These are phyloP conservation scores for Spongia lamella DNA, from an alignment of 37 sponge, comb jelly and placozoan genomes.

Conservation along the genomic window DNA sequence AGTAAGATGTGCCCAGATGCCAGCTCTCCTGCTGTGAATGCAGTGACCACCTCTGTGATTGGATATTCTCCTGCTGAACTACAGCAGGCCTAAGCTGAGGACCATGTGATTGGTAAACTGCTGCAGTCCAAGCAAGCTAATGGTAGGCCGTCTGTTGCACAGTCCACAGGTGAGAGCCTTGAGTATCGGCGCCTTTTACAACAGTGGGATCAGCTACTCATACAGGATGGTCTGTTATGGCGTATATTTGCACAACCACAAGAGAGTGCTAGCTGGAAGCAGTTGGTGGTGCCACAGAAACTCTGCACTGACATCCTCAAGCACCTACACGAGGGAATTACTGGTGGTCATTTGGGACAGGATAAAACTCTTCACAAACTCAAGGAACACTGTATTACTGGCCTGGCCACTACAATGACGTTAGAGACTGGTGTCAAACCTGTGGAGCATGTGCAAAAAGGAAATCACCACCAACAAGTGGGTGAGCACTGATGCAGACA, in stretches of 20 bases:
- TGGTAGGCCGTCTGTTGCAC: too few relatives aligned
- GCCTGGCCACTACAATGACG: too few relatives aligned
- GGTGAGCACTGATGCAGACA: background rate
- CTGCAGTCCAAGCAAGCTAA: background rate
- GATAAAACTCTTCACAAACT: background rate
- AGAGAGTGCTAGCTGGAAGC: too few relatives aligned
- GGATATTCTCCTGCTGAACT: background rate
- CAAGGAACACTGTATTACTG: background rate
- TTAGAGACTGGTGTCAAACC: background rate
- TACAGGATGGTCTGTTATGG: too few relatives aligned
- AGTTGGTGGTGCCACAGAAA: too few relatives aligned
- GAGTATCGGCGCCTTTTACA: too few relatives aligned
- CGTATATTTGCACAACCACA: too few relatives aligned
- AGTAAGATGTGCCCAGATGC: too few relatives aligned
- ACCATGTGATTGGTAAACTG: background rate
- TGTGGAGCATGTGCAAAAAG: slow-evolving; percentile 1
- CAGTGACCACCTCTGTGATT: too few relatives aligned
- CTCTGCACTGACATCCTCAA: background rate
- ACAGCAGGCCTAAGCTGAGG: background rate
- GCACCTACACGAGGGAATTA: background rate
- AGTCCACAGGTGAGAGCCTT: too few relatives aligned
- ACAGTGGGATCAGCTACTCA: too few relatives aligned
- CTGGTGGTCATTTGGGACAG: slow-evolving; percentile 1
- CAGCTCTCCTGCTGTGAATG: too few relatives aligned
- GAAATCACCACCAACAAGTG: background rate